Evolutionary conservation across 2,888 invertebrate species (phyloP).

Genomic region (Brachynemurus nebulosus): DNA sequence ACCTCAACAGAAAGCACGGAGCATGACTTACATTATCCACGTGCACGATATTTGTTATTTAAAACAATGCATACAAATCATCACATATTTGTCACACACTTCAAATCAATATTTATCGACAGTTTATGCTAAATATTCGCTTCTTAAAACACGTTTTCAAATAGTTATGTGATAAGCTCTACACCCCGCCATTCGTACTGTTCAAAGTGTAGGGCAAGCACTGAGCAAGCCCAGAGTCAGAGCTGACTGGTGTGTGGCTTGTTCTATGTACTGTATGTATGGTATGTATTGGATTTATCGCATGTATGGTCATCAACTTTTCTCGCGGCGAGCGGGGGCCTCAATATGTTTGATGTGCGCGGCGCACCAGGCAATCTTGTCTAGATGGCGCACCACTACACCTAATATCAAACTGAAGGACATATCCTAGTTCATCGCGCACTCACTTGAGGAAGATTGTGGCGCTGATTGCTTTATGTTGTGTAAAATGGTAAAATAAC

Average conservation of each 20-base stretch:
- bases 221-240: slow-evolving; percentile 1
- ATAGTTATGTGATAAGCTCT: neutral
- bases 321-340: neutral
- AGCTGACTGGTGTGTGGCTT: slow-evolving; percentile 1
- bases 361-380: neutral
- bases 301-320: neutral
- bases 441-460: too few species aligned
- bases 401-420: neutral
- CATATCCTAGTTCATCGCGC: neutral
- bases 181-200: neutral
- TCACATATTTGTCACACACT: slow-evolving; percentile 1
- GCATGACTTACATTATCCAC: neutral
- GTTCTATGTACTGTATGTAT: too few species aligned
- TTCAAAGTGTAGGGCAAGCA: neutral
- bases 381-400: neutral
- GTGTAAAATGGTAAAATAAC: too few species aligned
- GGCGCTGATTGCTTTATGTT: too few species aligned
- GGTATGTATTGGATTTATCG: too few species aligned
- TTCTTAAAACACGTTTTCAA: neutral
- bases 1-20: neutral
- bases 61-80: neutral
- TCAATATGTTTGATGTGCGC: slow-evolving; percentile 1
- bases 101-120: neutral
- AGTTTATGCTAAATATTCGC: neutral
- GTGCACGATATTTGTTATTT: neutral